Evolutionary conservation across 1,140 invertebrate genomes (phyloP), one percentile per base, ranked within the genome.

Genomic region (Diuraphis noxia): DNA sequence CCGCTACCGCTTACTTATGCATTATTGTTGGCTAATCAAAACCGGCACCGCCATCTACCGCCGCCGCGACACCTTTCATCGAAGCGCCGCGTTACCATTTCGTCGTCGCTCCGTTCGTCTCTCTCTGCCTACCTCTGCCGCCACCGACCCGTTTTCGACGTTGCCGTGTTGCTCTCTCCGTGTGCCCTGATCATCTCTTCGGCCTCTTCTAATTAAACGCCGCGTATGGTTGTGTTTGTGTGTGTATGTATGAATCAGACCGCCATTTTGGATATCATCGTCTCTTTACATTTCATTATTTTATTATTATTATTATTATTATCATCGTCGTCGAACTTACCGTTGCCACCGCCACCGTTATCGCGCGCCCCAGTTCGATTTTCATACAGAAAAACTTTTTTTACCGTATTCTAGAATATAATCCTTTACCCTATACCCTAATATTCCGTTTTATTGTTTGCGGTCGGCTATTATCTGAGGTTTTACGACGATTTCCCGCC

Each of bases 211-310:
- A 79, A 90, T 90, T 91, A 81, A 49, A 52, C 89, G 72, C 77
- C 52, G 46, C 46, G 46, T 52, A 72, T 38, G 40, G 40, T n/a
- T 40, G 36, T 88, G 52, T 87, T 43, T 86, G 9, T 88, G 56
- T 82, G 77, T 88, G 52, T 72, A 56, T 19, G 30, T 49, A 46
- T 49, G 23, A 52, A 86, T 86, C 43, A 19, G 41, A 81, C 89
- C 89, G 89, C 89, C 89, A 91, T 91, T 91, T 91, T 91, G 89
- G 89, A 82, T 82, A 49, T 82, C n/a, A 82, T 86, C 85, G 43
- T 86, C 85, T 86, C 85, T 86, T 86, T 52, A 23, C 84, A 21
- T 85, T 52, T 86, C 84, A 36, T 46, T 49, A 49, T 86, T 49
- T 36, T 86, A 23, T 36, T 86, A 36, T 34, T 36, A 43, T 84